Base-by-base conservation (phyloP, 2,888 invertebrate species). In the Netelia melanura region DNA sequence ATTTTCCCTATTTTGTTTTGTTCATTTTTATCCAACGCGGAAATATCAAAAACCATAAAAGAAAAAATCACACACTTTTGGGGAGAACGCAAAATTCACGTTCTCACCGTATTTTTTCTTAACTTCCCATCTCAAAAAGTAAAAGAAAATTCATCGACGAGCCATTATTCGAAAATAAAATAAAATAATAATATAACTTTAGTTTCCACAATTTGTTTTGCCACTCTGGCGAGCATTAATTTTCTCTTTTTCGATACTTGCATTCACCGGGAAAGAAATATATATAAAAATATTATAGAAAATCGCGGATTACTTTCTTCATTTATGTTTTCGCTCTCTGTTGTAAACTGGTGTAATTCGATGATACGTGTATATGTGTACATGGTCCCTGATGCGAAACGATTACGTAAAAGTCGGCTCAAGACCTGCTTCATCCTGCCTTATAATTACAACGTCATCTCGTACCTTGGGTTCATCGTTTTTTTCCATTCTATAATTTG, bases 221-320 rank as follows among this genome's bases (percentile, higher is more conserved):
- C 17, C 23, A 21, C 38, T 30, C 30, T 68, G 61, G 8, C 44
- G 77, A 54, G 52, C n/a, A 10, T 1, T 44, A 52, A 44, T 68
- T 78, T 3, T 56, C 54, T 74, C 61, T 44, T 61, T 64, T 61
- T 77, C 68, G 52, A 52, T 58, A 74, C 23, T 85, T 62, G 56
- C 77, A 61, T 71, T 79, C 44, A 38, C 68, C 54, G 2, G 80
- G 56, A 72, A 65, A 80, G 43, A 68, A 54, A 77, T 72, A 78
- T 81, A 83, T 87, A 87, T 84, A 87, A 87, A 87, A 87, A 87
- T 87, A 86, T 87, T 54, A 86, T 87, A 86, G 75, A 88, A 88
- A 87, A 84, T 87, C 82, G 84, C 62, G 86, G 84, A 88, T 85
- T 86, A 84, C 77, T 70, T 74, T 25, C 44, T 62, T 67, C 17